Evolutionary conservation across 2,888 invertebrate genomes (phyloP), one percentile per base, ranked within the genome.

Genomic region (Amiota communis): DNA sequence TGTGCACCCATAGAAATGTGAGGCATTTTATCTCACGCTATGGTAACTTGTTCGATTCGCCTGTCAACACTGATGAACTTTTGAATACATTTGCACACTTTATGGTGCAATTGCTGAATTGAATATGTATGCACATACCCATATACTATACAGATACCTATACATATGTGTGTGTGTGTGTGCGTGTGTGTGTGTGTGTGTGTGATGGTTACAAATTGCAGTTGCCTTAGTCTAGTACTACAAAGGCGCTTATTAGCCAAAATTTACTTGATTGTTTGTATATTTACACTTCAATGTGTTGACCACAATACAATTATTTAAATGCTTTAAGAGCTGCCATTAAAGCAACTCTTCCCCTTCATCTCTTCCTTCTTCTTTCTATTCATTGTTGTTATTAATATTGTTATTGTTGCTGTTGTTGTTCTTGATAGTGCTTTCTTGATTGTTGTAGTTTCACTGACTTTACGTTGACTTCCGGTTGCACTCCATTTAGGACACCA

Each of bases 401-500:
- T 48, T 65, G 47, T 65, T n/a, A 64, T 46, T 46, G 47, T 8
- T 64, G n/a, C 15, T 64, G 48, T 17, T 65, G 46, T 20, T 68
- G 0, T 59, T 59, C 15, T n/a, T 48, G 47, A 13, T 36, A 13
- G 11, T 63, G 36, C 64, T 70, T 57, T 23, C 17, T 59, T 71
- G 46, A n/a, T 59, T 59, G 57, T 15, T 64, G 75, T 84, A 83
- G 86, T 84, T 83, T 83, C 77, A 77, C 73, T 17, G 67, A 77
- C 84, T 82, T 84, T 83, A 83, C 83, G 81, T 83, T 68, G 51
- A 83, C 83, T 83, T 85, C 83, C 86, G 83, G 84, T 80, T 85
- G 80, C 77, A 84, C 85, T 84, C 83, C 83, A 84, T 86, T 84
- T 86, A 84, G 85, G 81, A 82, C 86, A 84, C 83, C 83, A 84